Evolutionary conservation across 2,888 invertebrate genomes (phyloP).

Genomic region (Xanthorhoe designata): DNA sequence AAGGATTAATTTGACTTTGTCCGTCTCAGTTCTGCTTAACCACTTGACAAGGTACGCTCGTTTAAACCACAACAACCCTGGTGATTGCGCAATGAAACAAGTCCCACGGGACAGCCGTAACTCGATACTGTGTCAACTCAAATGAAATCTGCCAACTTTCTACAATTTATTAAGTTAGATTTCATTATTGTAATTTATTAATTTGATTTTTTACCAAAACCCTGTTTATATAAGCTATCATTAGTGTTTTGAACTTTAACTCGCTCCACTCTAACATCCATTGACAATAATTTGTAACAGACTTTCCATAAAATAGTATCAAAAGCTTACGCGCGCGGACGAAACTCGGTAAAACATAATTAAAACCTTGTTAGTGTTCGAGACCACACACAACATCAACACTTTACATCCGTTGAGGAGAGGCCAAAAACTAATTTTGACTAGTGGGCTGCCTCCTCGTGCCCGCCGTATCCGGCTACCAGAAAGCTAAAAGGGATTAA

Average conservation of each 20-base stretch:
- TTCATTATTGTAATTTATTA: constrained; percentile 18
- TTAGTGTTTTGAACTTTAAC: constrained; percentile 21
- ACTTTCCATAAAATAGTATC: constrained; percentile 56
- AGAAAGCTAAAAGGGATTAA: constrained; percentile 61
- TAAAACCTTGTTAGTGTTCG: constrained; percentile 72
- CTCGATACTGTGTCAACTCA: constrained; percentile 15
- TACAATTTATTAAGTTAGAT: background rate
- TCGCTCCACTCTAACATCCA: constrained; percentile 22
- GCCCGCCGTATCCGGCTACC: constrained; percentile 49
- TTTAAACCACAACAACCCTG: constrained; percentile 39
- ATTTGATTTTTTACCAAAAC: constrained; percentile 13
- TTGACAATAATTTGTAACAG: constrained; percentile 56
- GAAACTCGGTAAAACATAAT: constrained; percentile 67
- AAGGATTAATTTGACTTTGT: constrained; percentile 66
- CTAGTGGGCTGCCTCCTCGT: constrained; percentile 44
- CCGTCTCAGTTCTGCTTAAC: constrained; percentile 50
- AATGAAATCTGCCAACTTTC: constrained; percentile 1
- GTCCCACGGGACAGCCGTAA: constrained; percentile 11
- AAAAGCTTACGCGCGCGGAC: constrained; percentile 59
- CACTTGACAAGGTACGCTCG: constrained; percentile 48
- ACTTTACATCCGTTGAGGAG: constrained; percentile 64
- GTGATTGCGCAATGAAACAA: constrained; percentile 25
- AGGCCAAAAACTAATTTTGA: constrained; percentile 75
- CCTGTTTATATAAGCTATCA: too few species aligned
- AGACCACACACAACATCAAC: constrained; percentile 64